Conservation (phyloP, 2,797 vertebrate species). For the Onychomys torridus region DNA sequence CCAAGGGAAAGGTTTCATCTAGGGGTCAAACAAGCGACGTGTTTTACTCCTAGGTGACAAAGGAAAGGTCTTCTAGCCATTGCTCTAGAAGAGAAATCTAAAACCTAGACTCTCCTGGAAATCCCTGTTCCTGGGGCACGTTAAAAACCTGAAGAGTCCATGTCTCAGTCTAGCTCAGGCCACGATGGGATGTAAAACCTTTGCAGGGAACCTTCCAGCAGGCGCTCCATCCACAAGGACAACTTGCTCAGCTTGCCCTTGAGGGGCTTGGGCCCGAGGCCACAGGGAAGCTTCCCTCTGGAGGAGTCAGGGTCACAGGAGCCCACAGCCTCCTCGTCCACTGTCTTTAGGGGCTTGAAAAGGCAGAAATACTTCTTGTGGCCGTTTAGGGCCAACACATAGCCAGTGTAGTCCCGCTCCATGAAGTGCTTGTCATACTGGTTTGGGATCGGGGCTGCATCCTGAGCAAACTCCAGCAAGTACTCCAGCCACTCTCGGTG, state of each 20-base stretch:
- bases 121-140: constrained; percentile 76
- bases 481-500: constrained; percentile 96
- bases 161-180: constrained; percentile 93
- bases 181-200: constrained; percentile 96
- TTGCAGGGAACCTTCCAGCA: constrained; percentile 96
- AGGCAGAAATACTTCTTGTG: constrained; percentile 99
- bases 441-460: constrained; percentile 92
- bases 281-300: constrained; percentile 87
- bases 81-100: constrained; percentile 80
- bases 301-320: constrained; percentile 81
- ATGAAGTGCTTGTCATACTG: constrained; percentile 92
- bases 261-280: constrained; percentile 86
- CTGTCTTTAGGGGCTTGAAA: constrained; percentile 91
- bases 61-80: constrained; percentile 65
- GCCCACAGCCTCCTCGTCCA: constrained; percentile 87
- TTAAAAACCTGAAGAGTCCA: constrained; percentile 79
- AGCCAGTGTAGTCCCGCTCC: constrained; percentile 94
- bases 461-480: constrained; percentile 94
- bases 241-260: constrained; percentile 96
- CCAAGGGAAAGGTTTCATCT: constrained; percentile 26
- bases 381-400: constrained; percentile 96
- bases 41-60: constrained; percentile 51
- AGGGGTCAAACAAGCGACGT: not conserved
- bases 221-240: constrained; percentile 97
- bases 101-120: constrained; percentile 84